These are phyloP conservation scores for Drosophila triauraria DNA, from an alignment of 1,140 invertebrate genomes.

Conservation along the genomic window DNA sequence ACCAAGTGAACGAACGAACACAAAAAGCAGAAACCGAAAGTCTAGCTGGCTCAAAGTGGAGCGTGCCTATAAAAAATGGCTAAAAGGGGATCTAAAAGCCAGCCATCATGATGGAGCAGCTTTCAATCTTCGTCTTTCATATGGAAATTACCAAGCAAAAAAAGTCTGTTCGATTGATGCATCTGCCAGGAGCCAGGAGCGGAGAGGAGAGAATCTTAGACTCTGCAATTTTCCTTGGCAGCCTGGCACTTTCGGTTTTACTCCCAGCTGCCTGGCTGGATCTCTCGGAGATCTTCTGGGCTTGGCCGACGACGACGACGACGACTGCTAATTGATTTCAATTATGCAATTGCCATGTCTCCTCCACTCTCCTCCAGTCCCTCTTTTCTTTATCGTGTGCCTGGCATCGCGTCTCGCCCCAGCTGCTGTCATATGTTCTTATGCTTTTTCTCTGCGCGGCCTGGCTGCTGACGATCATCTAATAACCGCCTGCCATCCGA, in stretches of 20 bases:
- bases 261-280: constrained; percentile 3
- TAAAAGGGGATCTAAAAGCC: neutral
- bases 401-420: constrained; percentile 55
- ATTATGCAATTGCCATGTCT: constrained; percentile 76
- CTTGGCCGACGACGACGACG: constrained; percentile 34
- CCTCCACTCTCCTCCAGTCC: constrained; percentile 17
- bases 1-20: constrained; percentile 1
- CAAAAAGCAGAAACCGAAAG: constrained; percentile 48
- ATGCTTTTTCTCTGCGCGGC: constrained; percentile 39
- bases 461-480: constrained; percentile 60
- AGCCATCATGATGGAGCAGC: constrained; percentile 37
- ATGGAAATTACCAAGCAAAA: constrained; percentile 45
- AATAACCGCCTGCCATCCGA: constrained; percentile 75
- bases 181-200: constrained; percentile 29
- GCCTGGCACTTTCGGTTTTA: constrained; percentile 74
- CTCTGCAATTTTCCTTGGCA: constrained; percentile 45
- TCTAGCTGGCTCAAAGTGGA: constrained; percentile 30
- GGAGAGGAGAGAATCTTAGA: constrained; percentile 7
- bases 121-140: constrained; percentile 42
- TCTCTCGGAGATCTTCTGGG: constrained; percentile 14
- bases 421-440: constrained; percentile 51
- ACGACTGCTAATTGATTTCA: constrained; percentile 74
- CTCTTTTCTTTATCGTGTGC: constrained; percentile 51
- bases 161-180: constrained; percentile 46
- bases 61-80: constrained; percentile 25